Evolutionary conservation across 2,888 invertebrate species (phyloP).

Genomic region (Agapostemon virescens): DNA sequence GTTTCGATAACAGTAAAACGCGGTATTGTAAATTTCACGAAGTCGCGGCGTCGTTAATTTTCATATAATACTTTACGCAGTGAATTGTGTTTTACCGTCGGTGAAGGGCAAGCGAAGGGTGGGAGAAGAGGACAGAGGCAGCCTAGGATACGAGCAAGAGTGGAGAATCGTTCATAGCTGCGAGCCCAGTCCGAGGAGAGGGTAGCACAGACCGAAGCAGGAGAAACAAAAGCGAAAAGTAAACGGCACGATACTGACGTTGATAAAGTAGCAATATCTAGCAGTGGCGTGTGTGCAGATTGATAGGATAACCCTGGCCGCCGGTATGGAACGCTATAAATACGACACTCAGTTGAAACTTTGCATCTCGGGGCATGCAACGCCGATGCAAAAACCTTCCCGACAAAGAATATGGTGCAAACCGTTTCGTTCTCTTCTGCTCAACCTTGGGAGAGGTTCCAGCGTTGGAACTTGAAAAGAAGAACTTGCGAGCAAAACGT

Average conservation of each 20-base stretch:
- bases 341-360: constrained; percentile 52
- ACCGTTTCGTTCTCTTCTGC: not conserved
- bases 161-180: constrained; percentile 38
- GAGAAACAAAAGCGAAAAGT: constrained; percentile 44
- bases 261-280: constrained; percentile 58
- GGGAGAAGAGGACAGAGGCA: not conserved
- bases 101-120: not conserved
- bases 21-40: not conserved
- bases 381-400: constrained; percentile 54
- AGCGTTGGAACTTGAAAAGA: constrained; percentile 38
- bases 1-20: not conserved
- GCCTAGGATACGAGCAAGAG: constrained; percentile 4
- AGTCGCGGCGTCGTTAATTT: not conserved
- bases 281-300: constrained; percentile 57
- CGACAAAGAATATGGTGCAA: constrained; percentile 57
- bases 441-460: not conserved
- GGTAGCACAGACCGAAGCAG: not conserved
- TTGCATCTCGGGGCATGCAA: constrained; percentile 64
- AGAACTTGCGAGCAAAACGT: constrained; percentile 52
- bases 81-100: constrained; percentile 34
- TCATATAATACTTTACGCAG: constrained; percentile 5
- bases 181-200: constrained; percentile 16
- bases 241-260: constrained; percentile 44
- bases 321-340: constrained; percentile 53
- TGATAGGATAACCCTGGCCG: constrained; percentile 55